Evolutionary conservation across 2,113 vertebrate genomes (phyloP).

Genomic region (Megaptera novaeangliae): DNA sequence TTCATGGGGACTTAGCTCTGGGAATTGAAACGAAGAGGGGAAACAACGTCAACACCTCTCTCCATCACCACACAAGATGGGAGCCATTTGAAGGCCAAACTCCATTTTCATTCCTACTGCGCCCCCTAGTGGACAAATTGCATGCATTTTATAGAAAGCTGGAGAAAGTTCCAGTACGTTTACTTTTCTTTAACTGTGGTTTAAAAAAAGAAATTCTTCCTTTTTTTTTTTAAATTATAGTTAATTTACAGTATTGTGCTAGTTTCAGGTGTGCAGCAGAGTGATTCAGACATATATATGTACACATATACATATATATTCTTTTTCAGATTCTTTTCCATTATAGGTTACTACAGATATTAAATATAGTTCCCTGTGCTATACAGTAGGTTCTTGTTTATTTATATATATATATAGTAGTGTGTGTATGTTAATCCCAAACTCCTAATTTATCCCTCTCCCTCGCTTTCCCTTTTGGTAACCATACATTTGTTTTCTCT

Average conservation of each 20-base stretch:
- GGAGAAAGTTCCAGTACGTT: not conserved
- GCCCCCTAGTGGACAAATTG: conserved; percentile 52
- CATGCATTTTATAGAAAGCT: not conserved
- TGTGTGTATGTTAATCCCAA: not conserved
- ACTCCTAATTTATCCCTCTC: not conserved
- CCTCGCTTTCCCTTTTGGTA: not conserved
- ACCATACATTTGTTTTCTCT: not conserved
- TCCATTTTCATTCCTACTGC: not conserved
- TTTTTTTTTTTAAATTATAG: not conserved
- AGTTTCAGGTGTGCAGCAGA: not conserved
- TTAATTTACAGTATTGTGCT: not conserved
- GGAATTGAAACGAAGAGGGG: not conserved
- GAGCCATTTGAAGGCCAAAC: not conserved
- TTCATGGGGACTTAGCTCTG: not conserved
- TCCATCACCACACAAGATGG: not conserved
- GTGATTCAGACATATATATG: not conserved
- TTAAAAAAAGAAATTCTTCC: not conserved
- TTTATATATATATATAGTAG: not conserved
- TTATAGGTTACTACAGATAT: not conserved
- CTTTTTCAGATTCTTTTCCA: not conserved
- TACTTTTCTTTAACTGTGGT: not conserved
- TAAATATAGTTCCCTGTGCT: not conserved
- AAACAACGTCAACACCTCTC: rapidly evolving
- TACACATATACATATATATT: not conserved
- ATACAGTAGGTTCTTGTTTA: not conserved